A percentile compares a stretch with the other conserved stretches of the same genome.
Conservation (phyloP, 2,888 invertebrate genomes). For the Glyphotaelius pellucidus region DNA sequence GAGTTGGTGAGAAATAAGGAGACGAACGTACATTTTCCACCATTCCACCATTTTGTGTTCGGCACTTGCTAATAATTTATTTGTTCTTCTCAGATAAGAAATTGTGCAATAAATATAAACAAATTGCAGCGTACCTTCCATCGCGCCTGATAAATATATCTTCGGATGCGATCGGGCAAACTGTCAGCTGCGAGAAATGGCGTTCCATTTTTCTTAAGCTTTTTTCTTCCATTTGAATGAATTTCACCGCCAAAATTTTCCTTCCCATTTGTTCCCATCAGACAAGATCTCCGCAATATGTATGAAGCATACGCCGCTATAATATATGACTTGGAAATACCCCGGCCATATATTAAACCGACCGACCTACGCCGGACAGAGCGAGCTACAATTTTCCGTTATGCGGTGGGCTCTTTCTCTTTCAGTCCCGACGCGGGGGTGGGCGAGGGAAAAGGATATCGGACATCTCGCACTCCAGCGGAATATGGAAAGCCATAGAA, state of each 20-base stretch:
- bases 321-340: constrained; percentile 80
- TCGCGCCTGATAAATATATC: constrained; percentile 57
- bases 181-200: constrained; percentile 70
- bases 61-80: neutral
- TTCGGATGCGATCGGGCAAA: constrained; percentile 62
- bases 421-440: constrained; percentile 69
- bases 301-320: constrained; percentile 78
- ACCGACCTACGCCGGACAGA: constrained; percentile 79
- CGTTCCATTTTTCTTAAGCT: constrained; percentile 72
- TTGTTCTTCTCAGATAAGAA: constrained; percentile 2
- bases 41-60: neutral
- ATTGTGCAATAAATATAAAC: neutral
- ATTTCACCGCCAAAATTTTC: constrained; percentile 77
- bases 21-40: neutral
- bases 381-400: constrained; percentile 80
- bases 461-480: constrained; percentile 69
- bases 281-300: constrained; percentile 75
- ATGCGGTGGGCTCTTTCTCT: constrained; percentile 75
- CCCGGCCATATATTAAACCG: constrained; percentile 77
- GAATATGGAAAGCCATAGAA: constrained; percentile 71
- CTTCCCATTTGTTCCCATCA: constrained; percentile 79
- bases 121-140: neutral
- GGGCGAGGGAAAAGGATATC: constrained; percentile 70
- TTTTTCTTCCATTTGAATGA: constrained; percentile 74
- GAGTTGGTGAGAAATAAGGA: neutral